These are phyloP conservation scores for Nicator chloris DNA, from an alignment of 2,113 vertebrate genomes.

Conservation along the genomic window DNA sequence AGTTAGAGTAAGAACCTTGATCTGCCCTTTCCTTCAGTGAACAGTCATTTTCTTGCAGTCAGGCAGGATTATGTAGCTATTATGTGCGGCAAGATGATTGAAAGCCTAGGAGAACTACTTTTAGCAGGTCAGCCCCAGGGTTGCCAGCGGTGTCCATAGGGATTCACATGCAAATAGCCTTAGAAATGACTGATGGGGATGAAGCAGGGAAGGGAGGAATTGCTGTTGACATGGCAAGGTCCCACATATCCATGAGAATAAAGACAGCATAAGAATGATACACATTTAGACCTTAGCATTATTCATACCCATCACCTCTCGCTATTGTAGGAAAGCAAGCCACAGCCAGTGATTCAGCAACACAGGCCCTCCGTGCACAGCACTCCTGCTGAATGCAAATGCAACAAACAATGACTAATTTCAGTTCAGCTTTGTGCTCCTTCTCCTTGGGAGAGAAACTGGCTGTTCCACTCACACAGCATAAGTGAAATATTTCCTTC, in stretches of 20 bases:
- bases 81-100: conserved; percentile 52
- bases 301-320: conserved; percentile 37
- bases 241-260: conserved; percentile 46
- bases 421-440: conserved; percentile 17
- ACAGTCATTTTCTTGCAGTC: conserved; percentile 40
- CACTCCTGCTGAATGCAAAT: conserved; percentile 44
- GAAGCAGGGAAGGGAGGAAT: conserved; percentile 12
- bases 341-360: conserved; percentile 7
- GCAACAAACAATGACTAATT: conserved; percentile 34
- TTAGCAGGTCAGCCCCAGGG: conserved; percentile 39
- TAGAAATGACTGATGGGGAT: conserved; percentile 13
- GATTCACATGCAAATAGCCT: conserved; percentile 79
- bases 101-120: conserved; percentile 62
- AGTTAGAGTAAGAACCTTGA: neutral
- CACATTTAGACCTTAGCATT: neutral
- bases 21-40: conserved; percentile 33
- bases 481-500: neutral
- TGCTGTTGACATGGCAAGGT: conserved; percentile 62
- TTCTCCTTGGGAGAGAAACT: neutral
- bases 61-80: conserved; percentile 59
- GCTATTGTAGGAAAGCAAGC: neutral
- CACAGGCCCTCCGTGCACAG: neutral
- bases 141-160: conserved; percentile 47
- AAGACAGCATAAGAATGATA: neutral
- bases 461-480: neutral